A percentile compares a stretch with the other conserved stretches of the same genome.
Conservation (phyloP, 53 echinoderm and acorn worm species). For the Mesocentrotus franciscanus region DNA sequence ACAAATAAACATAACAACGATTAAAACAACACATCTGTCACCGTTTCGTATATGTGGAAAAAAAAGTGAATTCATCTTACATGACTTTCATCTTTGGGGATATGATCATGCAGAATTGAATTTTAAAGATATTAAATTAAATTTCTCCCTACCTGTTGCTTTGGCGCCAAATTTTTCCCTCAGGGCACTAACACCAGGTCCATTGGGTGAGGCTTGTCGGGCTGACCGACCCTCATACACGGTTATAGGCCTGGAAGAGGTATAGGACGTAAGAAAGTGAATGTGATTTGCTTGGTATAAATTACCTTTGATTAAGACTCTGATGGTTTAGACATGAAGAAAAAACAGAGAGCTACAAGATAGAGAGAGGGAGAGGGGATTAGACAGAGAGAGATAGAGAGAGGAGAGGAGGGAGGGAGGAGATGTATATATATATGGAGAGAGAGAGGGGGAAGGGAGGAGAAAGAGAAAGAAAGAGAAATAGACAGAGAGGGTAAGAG, state of each 20-base stretch:
- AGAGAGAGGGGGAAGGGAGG: background rate
- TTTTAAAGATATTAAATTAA: background rate
- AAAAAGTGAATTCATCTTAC: background rate
- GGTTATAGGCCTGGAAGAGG: conserved; percentile 11
- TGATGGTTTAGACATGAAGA: background rate
- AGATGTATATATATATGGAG: too few relatives aligned
- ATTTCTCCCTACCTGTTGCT: conserved; percentile 46
- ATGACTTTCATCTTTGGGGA: background rate
- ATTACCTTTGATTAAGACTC: background rate
- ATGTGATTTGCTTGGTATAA: background rate
- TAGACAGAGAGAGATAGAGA: background rate
- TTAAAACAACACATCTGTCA: background rate
- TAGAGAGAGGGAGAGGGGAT: background rate
- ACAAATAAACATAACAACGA: background rate
- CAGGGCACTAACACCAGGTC: conserved; percentile 53
- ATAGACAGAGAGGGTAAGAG: too few relatives aligned
- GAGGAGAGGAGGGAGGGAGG: background rate
- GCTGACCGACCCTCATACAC: conserved; percentile 35
- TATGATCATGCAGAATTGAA: background rate
- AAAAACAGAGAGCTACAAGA: background rate
- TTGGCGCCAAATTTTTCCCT: conserved; percentile 59
- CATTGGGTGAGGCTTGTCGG: conserved; percentile 25
- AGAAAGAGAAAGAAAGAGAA: background rate
- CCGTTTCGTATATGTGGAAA: background rate
- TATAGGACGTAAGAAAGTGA: background rate